Base-by-base conservation (phyloP, 2,113 vertebrate species). In the Dolichotis patagonum region DNA sequence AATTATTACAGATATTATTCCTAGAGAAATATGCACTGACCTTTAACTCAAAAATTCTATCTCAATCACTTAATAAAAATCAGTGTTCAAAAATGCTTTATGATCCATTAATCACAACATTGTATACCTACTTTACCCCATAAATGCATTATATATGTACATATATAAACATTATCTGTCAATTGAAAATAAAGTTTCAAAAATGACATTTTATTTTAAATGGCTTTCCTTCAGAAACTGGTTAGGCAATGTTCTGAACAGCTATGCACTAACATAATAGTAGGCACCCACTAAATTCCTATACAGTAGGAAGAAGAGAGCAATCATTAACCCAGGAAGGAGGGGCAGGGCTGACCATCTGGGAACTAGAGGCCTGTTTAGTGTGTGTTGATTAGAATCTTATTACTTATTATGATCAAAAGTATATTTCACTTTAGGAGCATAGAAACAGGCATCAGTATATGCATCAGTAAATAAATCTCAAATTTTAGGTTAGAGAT, bases 301-400 rank as follows among this genome's bases (percentile, higher is more conserved):
- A 43, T 3, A 7, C 6, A 46, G 16, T 13, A 46, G 73, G 12
- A 46, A 12, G 73, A 77, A 46, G 12, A 75, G 41, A 28, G 26
- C 24, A 43, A 14, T 26, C 22, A 13, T 43, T 75, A 28, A 7
- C 41, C 43, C 38, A 75, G 38, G 38, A 24, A 41, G 49, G 67
- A 17, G 0, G 10, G 49, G 12, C 12, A 3, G 8, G 14, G 28
- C 7, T 22, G 24, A 35, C 0, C 1, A 0, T 10, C 38, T 20
- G 28, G 17, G n/a, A 75, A n/a, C 7, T 5, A 22, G 1, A 78
- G 16, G 43, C 5, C 28, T 9, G 13, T 8, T 63, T 24, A 26
- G 1, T 73, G 13, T 9, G 20, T 85, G 22, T 69, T 41, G 32
- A 49, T 26, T 86, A 69, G 12, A 90, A 90, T 86, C 62, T 69